Conservation (phyloP, 2,888 invertebrate species). For the Julus scandinavius region DNA sequence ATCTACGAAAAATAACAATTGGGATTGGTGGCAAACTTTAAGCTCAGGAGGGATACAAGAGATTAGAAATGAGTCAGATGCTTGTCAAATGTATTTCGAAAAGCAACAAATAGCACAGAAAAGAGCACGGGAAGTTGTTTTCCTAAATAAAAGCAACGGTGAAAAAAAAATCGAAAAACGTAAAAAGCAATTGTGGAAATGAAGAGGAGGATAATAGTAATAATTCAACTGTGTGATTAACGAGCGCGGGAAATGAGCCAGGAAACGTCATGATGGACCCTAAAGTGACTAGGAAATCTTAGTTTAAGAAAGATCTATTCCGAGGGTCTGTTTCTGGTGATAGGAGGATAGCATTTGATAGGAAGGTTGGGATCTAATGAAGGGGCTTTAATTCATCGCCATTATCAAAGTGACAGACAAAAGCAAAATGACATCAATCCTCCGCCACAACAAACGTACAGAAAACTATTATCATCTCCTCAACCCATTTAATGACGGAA, state of each 20-base stretch:
- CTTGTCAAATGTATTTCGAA: not conserved
- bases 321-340: not conserved
- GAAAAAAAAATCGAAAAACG: not conserved
- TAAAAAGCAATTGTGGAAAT: conserved; percentile 3
- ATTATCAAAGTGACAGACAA: conserved; percentile 37
- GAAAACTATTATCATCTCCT: conserved; percentile 5
- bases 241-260: conserved; percentile 38
- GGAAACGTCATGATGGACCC: conserved; percentile 23
- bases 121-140: not conserved
- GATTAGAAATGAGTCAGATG: not conserved
- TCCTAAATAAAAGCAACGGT: not conserved
- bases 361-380: conserved; percentile 16
- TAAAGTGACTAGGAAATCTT: conserved; percentile 42
- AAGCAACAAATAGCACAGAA: not conserved
- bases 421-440: conserved; percentile 13
- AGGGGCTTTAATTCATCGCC: conserved; percentile 32
- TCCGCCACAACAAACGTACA: not conserved
- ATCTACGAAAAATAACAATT: not conserved
- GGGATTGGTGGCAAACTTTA: not conserved
- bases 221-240: conserved; percentile 29
- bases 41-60: not conserved
- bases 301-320: not conserved
- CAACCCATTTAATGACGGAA: conserved; percentile 13
- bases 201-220: conserved; percentile 2
- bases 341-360: not conserved